Evolutionary conservation across 2,797 vertebrate species (phyloP), one percentile per base, ranked within the genome.

Genomic region (Salarias fasciatus): DNA sequence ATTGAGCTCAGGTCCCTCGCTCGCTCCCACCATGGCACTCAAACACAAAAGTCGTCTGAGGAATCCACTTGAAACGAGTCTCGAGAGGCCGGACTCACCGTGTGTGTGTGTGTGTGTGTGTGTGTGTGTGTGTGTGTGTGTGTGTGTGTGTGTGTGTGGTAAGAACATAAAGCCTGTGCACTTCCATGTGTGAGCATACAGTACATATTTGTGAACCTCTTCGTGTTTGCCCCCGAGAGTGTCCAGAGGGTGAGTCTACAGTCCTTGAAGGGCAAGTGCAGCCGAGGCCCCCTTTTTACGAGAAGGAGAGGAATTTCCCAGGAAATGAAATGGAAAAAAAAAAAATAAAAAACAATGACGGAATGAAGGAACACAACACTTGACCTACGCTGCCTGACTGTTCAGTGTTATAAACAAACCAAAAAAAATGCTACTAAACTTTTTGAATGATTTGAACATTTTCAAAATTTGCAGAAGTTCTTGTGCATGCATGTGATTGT

Each of bases 241-340:
- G 61, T 74, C 75, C 75, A 68, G 63, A 65, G 59, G 45, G 12
- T 12, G 53, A 64, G 60, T 56, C 36, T 11, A 1, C 11, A 2
- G 28, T 47, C 52, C 24, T 37, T 42, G 43, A 33, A 40, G 45
- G 31, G 50, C 53, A 53, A 56, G 38, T 64, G 44, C 15, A 52
- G 50, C 66, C 3, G 24, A 64, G 54, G 59, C 51, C 61, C 5
- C 41, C 5, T 15, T 8, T 55, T 73, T 36, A 63, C 48, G 52
- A 74, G 53, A 53, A 30, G 43, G 53, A 56, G 24, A 74, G 49
- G 68, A 69, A 75, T 79, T 79, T 76, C 14, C 4, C 15, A 55
- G 58, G 48, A 63, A 48, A 57, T 47, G 11, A 62, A 70, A 70
- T 1, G 13, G 69, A 53, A 24, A 38, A 13, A 71, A 51, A 62